Base-by-base conservation (phyloP, 2,797 vertebrate species). In the Enteromius unitaeniatus region DNA sequence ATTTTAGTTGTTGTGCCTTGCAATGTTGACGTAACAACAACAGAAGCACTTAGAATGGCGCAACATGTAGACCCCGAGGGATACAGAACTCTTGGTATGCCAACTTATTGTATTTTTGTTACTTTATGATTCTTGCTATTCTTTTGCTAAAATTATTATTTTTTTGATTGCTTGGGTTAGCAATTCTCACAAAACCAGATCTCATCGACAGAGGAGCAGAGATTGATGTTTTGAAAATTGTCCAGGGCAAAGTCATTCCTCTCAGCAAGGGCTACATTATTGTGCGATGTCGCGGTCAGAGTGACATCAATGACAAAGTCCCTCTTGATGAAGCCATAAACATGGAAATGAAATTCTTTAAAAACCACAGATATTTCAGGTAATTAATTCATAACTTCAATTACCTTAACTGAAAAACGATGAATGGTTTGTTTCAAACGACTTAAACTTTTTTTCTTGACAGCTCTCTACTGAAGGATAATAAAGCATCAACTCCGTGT, bases 21-120 rank as follows among this genome's bases (percentile, higher is more conserved):
- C 68, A 96, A 96, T 0, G 93, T 96, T 91, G 96, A 96, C 88
- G 96, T 96, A 3, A 93, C 95, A 79, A 96, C 96, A 85, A 96
- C 95, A 0, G 96, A 96, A 90, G 95, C 95, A 0, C 85, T 96
- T 88, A 94, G 91, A 92, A 96, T 97, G 95, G 96, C 96, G n/a
- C 93, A 94, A 79, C 90, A 95, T 51, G 95, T 94, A 87, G 96
- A 97, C 69, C 94, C 95, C 4, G 72, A 60, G 0, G 96, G 96
- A 77, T 91, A 95, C 85, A 94, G 96, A 80, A 96, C 96, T 47
- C 83, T 96, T 80, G 96, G 96, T 96, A 85, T 49, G 76, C 5
- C 3, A n/a, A 65, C 40, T 91, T 40, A 17, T 23, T 47, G 8
- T 62, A 42, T 34, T 47, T 23, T 64, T 55, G 6, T 14, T 11